phyloP scores from a whole-genome alignment of 35 echinoderm and acorn worm species.

The Ptychodera flava region DNA sequence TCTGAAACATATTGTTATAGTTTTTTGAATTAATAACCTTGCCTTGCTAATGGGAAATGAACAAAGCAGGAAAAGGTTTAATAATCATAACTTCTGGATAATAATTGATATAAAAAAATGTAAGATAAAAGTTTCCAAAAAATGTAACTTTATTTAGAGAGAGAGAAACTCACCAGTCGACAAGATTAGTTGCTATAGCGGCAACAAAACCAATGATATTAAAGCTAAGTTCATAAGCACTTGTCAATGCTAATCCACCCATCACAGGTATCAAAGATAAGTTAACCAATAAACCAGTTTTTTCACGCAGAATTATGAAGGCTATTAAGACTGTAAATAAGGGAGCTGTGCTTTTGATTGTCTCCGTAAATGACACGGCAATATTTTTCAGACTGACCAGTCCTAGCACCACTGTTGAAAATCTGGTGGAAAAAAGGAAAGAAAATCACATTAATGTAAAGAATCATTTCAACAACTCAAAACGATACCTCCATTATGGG shows the following conservation, averaged over 20 bases:
- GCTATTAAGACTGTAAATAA: slow-evolving; percentile 91
- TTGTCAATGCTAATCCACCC: slow-evolving; percentile 84
- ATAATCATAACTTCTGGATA: too few relatives aligned
- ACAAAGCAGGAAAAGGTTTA: too few relatives aligned
- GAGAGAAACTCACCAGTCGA: slow-evolving; percentile 89
- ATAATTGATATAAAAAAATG: too few relatives aligned
- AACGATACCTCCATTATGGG: too few relatives aligned
- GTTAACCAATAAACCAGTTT: slow-evolving; percentile 79
- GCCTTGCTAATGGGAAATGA: too few relatives aligned
- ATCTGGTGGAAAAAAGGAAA: slow-evolving; percentile 38
- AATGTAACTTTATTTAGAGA: too few relatives aligned
- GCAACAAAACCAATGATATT: slow-evolving; percentile 76
- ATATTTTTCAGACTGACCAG: slow-evolving; percentile 86
- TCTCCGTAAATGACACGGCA: slow-evolving; percentile 97
- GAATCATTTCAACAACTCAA: too few relatives aligned
- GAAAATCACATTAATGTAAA: too few relatives aligned
- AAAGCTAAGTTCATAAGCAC: slow-evolving; percentile 92
- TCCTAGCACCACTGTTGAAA: slow-evolving; percentile 81
- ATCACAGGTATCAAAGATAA: slow-evolving; percentile 79
- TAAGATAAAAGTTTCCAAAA: too few relatives aligned
- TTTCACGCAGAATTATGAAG: slow-evolving; percentile 58
- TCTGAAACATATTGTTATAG: too few relatives aligned
- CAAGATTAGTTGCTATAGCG: slow-evolving; percentile 90
- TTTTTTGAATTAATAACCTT: too few relatives aligned
- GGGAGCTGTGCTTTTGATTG: slow-evolving; percentile 92